These are phyloP conservation scores for Petromus typicus DNA, from an alignment of 2,113 vertebrate species.

Conservation along the genomic window DNA sequence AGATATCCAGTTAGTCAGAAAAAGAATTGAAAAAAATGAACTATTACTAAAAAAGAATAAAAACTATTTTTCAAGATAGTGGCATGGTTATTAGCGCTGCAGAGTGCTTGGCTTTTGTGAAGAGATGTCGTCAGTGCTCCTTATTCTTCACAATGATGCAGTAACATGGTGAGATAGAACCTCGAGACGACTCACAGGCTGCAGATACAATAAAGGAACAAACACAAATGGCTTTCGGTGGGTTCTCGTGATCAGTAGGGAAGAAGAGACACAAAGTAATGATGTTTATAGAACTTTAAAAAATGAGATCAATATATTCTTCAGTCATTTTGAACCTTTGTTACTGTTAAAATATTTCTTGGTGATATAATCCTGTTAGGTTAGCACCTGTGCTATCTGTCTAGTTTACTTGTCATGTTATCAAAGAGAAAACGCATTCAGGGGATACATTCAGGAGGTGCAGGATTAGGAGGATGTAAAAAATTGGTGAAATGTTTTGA, in stretches of 20 bases:
- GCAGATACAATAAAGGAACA: neutral
- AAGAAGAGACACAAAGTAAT: neutral
- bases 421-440: neutral
- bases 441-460: neutral
- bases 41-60: neutral
- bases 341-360: neutral
- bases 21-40: conserved; percentile 55
- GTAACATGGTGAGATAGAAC: neutral
- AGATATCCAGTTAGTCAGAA: conserved; percentile 56
- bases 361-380: neutral
- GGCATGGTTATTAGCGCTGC: conserved; percentile 33
- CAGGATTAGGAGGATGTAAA: neutral
- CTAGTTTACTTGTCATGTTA: neutral
- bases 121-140: neutral
- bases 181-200: neutral
- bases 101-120: neutral
- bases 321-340: neutral
- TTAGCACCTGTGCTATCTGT: neutral
- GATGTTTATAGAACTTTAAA: neutral
- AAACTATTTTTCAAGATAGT: conserved; percentile 67
- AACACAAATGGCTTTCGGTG: neutral
- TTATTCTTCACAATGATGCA: neutral
- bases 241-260: neutral
- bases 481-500: neutral
- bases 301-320: neutral